A percentile compares a stretch with the other conserved stretches of the same genome.
phyloP scores from a whole-genome alignment of 2,797 vertebrate genomes.

The Melanotaenia boesemani region DNA sequence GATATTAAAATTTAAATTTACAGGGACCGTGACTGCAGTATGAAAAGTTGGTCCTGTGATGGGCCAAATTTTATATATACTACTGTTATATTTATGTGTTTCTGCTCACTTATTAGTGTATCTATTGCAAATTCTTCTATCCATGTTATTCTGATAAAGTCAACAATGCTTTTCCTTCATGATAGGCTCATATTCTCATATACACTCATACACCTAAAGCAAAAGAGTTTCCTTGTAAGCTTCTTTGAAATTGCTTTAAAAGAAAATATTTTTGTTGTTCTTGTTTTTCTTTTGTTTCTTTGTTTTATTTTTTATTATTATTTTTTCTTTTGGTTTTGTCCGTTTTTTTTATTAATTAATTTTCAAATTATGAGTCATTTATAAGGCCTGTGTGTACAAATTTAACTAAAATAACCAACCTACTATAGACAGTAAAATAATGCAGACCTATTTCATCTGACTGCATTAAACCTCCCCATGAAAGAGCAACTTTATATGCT shows the following conservation, averaged over 20 bases:
- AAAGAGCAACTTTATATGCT: background rate
- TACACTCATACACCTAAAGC: too few relatives aligned
- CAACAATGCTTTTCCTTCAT: background rate
- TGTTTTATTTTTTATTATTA: too few relatives aligned
- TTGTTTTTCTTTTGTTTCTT: too few relatives aligned
- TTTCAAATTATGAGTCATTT: too few relatives aligned
- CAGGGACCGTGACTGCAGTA: background rate
- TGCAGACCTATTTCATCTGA: background rate
- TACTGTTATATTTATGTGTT: background rate
- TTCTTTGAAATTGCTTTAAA: background rate
- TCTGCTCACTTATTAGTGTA: background rate
- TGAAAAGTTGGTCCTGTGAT: background rate
- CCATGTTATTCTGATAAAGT: background rate
- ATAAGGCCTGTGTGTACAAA: background rate
- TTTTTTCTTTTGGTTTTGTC: too few relatives aligned
- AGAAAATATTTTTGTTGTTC: background rate
- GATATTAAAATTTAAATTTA: background rate
- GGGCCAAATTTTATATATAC: background rate
- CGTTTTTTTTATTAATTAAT: too few relatives aligned
- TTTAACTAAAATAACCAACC: background rate
- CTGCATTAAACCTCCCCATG: background rate
- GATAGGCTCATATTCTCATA: too few relatives aligned
- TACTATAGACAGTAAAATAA: background rate
- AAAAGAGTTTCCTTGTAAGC: too few relatives aligned
- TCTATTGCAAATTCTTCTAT: background rate